Evolutionary conservation across 2,113 vertebrate species (phyloP), one percentile per base, ranked within the genome.

Genomic region (Agapornis roseicollis): DNA sequence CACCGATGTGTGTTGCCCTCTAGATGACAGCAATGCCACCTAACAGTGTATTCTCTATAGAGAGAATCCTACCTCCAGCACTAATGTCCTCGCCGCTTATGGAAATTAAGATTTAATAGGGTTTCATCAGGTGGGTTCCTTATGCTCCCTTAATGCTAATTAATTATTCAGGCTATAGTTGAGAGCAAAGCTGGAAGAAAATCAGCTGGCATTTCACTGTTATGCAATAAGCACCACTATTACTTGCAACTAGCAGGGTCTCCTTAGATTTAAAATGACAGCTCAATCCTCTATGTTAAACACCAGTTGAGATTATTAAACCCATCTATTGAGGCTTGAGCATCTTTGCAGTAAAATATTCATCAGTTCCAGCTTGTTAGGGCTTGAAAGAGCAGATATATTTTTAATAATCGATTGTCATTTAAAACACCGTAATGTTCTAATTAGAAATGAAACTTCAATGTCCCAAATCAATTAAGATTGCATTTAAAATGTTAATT

Each of bases 321-420:
- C 85, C 33, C 66, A 63, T 80, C 72, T 66, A 85, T 20, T 39
- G 90, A 88, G 84, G 47, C 56, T 63, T 61, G 42, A 79, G 37
- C 52, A 31, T 65, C 49, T 47, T 71, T 55, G 53, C 71, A 70
- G 71, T 64, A 28, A 83, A 82, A 79, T 55, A 49, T 79, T 72
- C 71, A 79, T 93, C 55, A 52, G 66, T 83, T 60, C 72, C 72
- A 74, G 66, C 71, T 85, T 86, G 60, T 74, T 88, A 85, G 66
- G 52, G 47, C 77, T 70, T 2, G 1, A 80, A 86, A 86, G 61
- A 82, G 28, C 49, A 89, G 71, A 74, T 76, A 74, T 35, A 63
- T 71, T 91, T 91, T 89, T 85, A 70, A 94, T 89, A 94, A 93
- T 91, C 84, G 70, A 56, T 85, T 94, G 61, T 63, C 35, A 56